Conservation (phyloP, 2,113 vertebrate genomes). For the Microcebus murinus region DNA sequence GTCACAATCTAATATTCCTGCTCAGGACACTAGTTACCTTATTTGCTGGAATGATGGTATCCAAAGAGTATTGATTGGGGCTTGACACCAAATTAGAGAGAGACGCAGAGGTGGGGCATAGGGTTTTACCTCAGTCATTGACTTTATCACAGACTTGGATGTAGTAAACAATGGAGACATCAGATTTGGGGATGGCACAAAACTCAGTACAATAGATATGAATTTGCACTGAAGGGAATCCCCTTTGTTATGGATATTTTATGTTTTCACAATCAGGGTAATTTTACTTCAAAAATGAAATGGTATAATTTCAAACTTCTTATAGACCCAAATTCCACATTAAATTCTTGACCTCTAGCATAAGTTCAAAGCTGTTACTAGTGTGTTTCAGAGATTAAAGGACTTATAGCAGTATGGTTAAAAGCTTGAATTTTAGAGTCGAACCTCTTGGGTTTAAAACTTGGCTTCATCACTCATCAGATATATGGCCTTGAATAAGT, state of each 20-base stretch:
- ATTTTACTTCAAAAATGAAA: constrained; percentile 13
- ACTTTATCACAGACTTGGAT: neutral
- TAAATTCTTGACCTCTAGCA: neutral
- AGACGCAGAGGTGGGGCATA: neutral
- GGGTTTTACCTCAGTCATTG: neutral
- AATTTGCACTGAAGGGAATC: neutral
- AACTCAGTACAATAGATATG: neutral
- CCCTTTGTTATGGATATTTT: neutral
- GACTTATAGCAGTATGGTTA: neutral
- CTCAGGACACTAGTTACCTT: neutral
- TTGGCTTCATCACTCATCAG: neutral
- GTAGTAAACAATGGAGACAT: neutral
- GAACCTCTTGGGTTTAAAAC: neutral
- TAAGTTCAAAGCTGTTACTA: neutral
- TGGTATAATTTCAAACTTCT: neutral
- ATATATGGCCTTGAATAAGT: neutral
- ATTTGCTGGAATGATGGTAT: neutral
- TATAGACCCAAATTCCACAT: neutral
- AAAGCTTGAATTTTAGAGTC: neutral
- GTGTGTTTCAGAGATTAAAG: neutral
- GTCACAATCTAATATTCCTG: neutral
- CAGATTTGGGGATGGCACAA: constrained; percentile 2
- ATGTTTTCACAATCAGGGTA: neutral
- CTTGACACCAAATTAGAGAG: neutral
- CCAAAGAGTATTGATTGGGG: neutral